Base-by-base conservation (phyloP, 2,113 vertebrate genomes). In the Ochotona princeps region DNA sequence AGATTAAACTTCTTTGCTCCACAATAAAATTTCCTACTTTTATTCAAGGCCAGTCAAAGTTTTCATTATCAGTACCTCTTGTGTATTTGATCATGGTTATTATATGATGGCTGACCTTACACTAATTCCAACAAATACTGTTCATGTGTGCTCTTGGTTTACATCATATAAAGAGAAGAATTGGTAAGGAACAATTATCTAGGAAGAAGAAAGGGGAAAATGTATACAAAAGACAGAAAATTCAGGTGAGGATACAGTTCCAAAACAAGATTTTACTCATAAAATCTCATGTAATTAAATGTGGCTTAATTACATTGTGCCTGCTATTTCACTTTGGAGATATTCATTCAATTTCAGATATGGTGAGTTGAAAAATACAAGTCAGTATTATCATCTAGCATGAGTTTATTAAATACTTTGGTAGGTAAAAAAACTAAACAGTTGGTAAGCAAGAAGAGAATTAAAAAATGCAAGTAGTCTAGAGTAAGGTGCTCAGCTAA, bases 61-160 rank as follows among this genome's bases (percentile, higher is more conserved):
- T 90, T 87, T 32, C 21, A 80, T 81, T 89, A 67, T 44, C 25
- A 1, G 85, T 73, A 47, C 60, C 69, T 88, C 20, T 66, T 89
- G 1, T 57, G 69, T 81, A 82, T 94, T 81, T 90, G n/a, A 84
- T 61, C 80, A 73, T 2, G 67, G 57, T 93, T 88, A n/a, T 94
- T 91, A 2, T 70, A 84, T 85, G 26, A 57, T 17, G 38, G 51
- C 51, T 81, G 8, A 18, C 61, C 8, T 91, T 51, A 76, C 28
- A 57, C 7, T 9, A 23, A 83, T 92, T 92, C 67, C 60, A 66
- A 90, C 70, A 70, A 91, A 12, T 74, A 44, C 60, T 83, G 10
- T 4, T 81, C 10, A n/a, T 18, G 0, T 76, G 17, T 74, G 28
- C 7, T 74, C 21, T 90, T 49, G 32, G 20, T 57, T 87, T 54